Percentiles rank a stretch among this genome's conserved stretches.
Conservation (phyloP, 2,888 invertebrate species). For the Lymantria dispar region DNA sequence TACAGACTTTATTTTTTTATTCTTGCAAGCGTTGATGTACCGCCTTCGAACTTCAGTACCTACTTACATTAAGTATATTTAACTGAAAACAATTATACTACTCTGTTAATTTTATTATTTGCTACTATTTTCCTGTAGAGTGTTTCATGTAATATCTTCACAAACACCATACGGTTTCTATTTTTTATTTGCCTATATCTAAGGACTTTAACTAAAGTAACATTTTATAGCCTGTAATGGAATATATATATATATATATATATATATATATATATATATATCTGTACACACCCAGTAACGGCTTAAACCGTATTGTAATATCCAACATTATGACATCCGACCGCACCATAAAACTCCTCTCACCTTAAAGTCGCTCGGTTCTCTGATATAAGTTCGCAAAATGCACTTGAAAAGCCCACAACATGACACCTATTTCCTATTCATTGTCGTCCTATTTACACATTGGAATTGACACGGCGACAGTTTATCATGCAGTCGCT, state of each 20-base stretch:
- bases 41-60: conserved; percentile 19
- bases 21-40: conserved; percentile 52
- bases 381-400: conserved; percentile 26
- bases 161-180: no score
- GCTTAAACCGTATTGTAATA: conserved; percentile 1
- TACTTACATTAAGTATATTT: neutral
- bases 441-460: conserved; percentile 70
- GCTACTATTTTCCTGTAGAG: no score
- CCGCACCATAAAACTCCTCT: conserved; percentile 14
- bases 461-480: conserved; percentile 74
- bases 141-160: no score
- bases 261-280: no score
- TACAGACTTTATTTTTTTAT: conserved; percentile 63
- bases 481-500: conserved; percentile 69
- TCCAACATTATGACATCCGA: conserved; percentile 8
- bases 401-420: conserved; percentile 52
- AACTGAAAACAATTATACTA: no score
- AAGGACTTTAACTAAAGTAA: neutral
- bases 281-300: no score
- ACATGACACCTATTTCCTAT: conserved; percentile 71
- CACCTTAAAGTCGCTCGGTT: conserved; percentile 17
- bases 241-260: no score
- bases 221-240: no score
- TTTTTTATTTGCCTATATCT: neutral
- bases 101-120: no score